These are phyloP conservation scores for Campoplex nolae DNA, from an alignment of 2,888 invertebrate species.

Conservation along the genomic window DNA sequence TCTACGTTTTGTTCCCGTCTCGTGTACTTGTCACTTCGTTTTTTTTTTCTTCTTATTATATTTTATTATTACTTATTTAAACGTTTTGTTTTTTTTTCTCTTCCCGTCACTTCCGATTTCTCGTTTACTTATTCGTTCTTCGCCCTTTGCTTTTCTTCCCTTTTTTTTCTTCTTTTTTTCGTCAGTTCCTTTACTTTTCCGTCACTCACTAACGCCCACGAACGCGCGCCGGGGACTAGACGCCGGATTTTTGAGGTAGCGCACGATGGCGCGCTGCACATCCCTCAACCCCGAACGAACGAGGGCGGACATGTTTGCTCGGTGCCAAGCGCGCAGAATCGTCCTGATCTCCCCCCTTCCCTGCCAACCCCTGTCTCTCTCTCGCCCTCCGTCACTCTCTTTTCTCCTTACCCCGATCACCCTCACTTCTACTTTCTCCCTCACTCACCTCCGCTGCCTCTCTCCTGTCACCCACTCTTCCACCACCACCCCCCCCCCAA, in stretches of 20 bases:
- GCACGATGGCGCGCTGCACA: conserved; percentile 72
- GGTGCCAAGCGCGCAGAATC: conserved; percentile 75
- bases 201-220: conserved; percentile 69
- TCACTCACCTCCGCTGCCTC: conserved; percentile 27
- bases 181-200: conserved; percentile 56
- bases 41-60: conserved; percentile 8
- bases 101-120: conserved; percentile 30
- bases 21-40: neutral
- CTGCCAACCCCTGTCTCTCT: conserved; percentile 29
- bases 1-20: conserved; percentile 6
- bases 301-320: conserved; percentile 80
- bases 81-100: neutral
- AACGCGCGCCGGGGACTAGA: conserved; percentile 69
- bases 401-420: conserved; percentile 31
- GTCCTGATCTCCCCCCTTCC: conserved; percentile 25
- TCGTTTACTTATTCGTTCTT: conserved; percentile 30
- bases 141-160: conserved; percentile 9
- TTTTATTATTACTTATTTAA: conserved; percentile 17
- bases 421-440: conserved; percentile 32
- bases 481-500: no score
- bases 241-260: conserved; percentile 68
- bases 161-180: conserved; percentile 11
- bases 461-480: conserved; percentile 23
- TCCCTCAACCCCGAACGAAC: conserved; percentile 71
- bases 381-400: conserved; percentile 31